Evolutionary conservation across 2,888 invertebrate genomes (phyloP).

Genomic region (Tetranychus truncatus): DNA sequence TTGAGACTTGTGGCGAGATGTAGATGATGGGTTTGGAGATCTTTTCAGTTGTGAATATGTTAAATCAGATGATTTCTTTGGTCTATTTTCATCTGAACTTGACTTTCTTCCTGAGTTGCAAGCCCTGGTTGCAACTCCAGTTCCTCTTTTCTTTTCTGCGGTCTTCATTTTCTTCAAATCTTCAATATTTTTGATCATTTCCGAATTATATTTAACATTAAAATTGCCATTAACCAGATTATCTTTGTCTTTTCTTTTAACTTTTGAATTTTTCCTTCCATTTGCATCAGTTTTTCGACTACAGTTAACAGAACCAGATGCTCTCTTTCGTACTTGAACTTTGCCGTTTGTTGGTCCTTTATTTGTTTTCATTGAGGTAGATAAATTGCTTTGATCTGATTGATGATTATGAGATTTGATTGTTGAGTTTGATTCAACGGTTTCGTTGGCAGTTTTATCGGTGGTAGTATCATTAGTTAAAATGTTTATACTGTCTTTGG

Average conservation of each 20-base stretch:
- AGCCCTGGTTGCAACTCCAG: neutral
- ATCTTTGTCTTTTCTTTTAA: neutral
- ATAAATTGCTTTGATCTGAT: neutral
- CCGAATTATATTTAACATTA: neutral
- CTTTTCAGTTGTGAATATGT: neutral
- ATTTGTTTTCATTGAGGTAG: neutral
- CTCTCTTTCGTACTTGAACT: neutral
- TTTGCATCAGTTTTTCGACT: neutral
- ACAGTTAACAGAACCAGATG: neutral
- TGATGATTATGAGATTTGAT: neutral
- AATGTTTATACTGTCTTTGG: neutral
- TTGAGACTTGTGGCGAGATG: neutral
- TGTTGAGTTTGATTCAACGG: neutral
- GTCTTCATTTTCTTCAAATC: neutral
- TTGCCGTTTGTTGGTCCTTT: neutral
- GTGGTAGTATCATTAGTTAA: neutral
- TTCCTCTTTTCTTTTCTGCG: neutral
- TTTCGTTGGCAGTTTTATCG: neutral
- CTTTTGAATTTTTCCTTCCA: neutral
- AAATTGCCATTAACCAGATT: neutral
- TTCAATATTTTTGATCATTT: neutral
- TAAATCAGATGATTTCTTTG: neutral
- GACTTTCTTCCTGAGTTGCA: neutral
- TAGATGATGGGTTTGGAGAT: neutral
- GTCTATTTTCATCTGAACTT: neutral